Evolutionary conservation across 2,113 vertebrate genomes (phyloP).

Genomic region (Nanger granti): DNA sequence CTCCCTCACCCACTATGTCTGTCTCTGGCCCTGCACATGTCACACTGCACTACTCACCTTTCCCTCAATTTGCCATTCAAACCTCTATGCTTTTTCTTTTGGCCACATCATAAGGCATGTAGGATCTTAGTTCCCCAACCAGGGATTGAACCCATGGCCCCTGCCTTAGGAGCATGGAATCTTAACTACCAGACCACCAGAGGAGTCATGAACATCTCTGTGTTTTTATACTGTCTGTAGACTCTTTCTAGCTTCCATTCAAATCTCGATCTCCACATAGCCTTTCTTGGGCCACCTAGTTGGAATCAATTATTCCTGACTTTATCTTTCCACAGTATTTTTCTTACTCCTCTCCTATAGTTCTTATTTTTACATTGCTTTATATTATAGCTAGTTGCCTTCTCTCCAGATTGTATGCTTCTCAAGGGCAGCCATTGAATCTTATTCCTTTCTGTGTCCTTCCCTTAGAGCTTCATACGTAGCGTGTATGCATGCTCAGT

Average conservation of each 20-base stretch:
- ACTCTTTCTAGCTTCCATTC: neutral
- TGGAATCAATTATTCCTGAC: neutral
- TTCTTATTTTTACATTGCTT: neutral
- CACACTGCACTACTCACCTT: neutral
- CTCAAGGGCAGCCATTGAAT: neutral
- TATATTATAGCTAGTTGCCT: neutral
- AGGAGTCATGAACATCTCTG: neutral
- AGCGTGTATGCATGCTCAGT: neutral
- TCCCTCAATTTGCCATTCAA: neutral
- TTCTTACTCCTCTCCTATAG: neutral
- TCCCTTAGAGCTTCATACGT: neutral
- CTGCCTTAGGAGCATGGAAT: neutral
- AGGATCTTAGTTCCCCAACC: neutral
- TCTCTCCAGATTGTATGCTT: neutral
- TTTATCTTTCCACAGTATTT: neutral
- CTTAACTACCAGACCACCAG: neutral
- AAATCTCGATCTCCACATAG: neutral
- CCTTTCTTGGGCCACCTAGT: neutral
- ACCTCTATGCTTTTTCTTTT: neutral
- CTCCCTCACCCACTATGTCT: neutral
- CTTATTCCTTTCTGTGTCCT: neutral
- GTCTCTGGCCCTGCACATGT: neutral
- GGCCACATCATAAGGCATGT: neutral
- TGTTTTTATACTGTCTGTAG: neutral
- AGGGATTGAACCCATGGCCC: neutral